Evolutionary conservation across 1,140 invertebrate genomes (phyloP).

Genomic region (Pseudachorutes palmiensis): DNA sequence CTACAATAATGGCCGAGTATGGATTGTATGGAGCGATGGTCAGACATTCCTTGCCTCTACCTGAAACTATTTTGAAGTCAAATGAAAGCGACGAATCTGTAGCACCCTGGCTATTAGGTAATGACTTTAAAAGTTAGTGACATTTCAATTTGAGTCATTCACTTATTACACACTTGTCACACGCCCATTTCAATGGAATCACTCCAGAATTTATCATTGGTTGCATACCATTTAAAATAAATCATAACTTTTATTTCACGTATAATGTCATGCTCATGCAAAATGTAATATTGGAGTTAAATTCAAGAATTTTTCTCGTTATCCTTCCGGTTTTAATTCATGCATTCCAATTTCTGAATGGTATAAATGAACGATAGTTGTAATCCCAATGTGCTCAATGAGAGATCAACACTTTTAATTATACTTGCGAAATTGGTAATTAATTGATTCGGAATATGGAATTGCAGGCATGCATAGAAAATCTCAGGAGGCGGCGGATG

Average conservation of each 20-base stretch:
- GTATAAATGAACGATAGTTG: too few relatives aligned
- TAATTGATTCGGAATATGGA: background rate
- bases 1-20: slow-evolving; percentile 99
- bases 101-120: slow-evolving; percentile 2
- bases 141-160: background rate
- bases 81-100: background rate
- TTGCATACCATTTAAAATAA: too few relatives aligned
- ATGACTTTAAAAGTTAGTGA: background rate
- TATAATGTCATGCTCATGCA: background rate
- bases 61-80: slow-evolving; percentile 69
- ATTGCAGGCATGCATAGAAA: background rate
- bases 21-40: slow-evolving; percentile 99
- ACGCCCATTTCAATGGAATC: too few relatives aligned
- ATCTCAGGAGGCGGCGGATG: background rate
- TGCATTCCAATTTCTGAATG: background rate
- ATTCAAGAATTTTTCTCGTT: background rate
- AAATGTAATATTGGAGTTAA: background rate
- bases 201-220: too few relatives aligned
- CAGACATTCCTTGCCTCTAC: slow-evolving; percentile 87
- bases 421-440: background rate
- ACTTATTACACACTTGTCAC: too few relatives aligned
- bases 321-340: background rate
- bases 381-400: too few relatives aligned
- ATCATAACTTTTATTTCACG: background rate
- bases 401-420: too few relatives aligned